phyloP scores from a whole-genome alignment of 1,140 invertebrate species.

The Linepithema humile region DNA sequence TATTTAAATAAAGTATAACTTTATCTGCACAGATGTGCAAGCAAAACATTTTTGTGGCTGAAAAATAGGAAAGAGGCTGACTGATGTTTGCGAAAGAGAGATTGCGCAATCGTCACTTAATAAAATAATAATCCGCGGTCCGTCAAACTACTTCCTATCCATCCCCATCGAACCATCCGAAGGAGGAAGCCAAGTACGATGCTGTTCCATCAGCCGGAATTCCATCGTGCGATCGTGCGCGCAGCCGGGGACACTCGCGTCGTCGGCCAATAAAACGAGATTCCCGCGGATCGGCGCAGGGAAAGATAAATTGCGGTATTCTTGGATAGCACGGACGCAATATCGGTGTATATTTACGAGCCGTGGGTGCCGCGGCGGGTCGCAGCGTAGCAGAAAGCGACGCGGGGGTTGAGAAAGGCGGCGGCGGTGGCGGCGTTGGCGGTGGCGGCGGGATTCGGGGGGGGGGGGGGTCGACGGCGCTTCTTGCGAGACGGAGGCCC shows the following conservation, averaged over 20 bases:
- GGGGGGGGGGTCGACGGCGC: conserved; percentile 59
- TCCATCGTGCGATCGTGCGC: conserved; percentile 47
- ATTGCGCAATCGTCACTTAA: background rate
- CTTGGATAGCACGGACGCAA: conserved; percentile 69
- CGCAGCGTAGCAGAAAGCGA: conserved; percentile 33
- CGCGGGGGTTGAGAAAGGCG: conserved; percentile 56
- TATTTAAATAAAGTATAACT: background rate
- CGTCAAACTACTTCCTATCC: background rate
- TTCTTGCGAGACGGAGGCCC: conserved; percentile 77
- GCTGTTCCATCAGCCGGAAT: conserved; percentile 48
- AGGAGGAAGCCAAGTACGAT: conserved; percentile 33
- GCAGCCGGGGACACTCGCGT: conserved; percentile 35
- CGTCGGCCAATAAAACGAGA: conserved; percentile 68
- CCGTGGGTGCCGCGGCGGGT: conserved; percentile 32
- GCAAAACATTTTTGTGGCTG: background rate
- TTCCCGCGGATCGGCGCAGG: conserved; percentile 71
- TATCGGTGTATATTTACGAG: conserved; percentile 79
- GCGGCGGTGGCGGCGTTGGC: conserved; percentile 40
- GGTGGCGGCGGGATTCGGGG: conserved; percentile 45
- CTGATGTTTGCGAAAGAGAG: no score
- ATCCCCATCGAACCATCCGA: background rate
- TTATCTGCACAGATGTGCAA: no score
- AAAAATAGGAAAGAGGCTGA: background rate
- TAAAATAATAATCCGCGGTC: conserved; percentile 34
- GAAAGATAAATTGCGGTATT: conserved; percentile 78